A percentile compares a stretch with the other conserved stretches of the same genome.
Conservation (phyloP, 1,140 invertebrate genomes). For the Drosophila pruinosa region DNA sequence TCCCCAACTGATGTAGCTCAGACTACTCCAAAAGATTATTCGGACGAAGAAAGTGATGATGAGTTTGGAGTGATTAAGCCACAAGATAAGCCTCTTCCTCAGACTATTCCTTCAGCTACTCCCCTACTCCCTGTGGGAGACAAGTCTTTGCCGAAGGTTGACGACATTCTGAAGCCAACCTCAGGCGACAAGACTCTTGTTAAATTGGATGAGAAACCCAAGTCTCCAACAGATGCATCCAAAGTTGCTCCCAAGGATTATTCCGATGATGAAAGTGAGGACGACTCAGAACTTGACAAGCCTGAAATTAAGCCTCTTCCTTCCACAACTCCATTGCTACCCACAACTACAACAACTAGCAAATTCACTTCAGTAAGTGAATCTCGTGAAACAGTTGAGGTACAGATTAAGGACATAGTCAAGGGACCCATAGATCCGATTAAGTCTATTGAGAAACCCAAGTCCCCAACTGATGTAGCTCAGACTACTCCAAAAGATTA, state of each 20-base stretch:
- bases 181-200: too few relatives aligned
- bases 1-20: background rate
- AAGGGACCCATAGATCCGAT: background rate
- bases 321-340: background rate
- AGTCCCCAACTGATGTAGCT: background rate
- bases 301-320: background rate
- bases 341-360: background rate
- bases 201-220: constrained; percentile 17
- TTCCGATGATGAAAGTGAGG: constrained; percentile 10
- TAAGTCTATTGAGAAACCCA: background rate
- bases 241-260: background rate
- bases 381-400: background rate
- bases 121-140: background rate
- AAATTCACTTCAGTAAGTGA: background rate
- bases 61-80: background rate
- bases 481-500: background rate
- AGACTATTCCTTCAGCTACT: background rate
- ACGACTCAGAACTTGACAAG: background rate
- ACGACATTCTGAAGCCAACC: background rate
- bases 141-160: background rate
- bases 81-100: constrained; percentile 1
- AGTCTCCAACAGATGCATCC: background rate
- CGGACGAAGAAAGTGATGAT: constrained; percentile 12
- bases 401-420: background rate
- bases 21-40: background rate